A percentile compares a stretch with the other conserved stretches of the same genome.
These are phyloP conservation scores for Dicaeum eximium DNA, from an alignment of 2,113 vertebrate species.

Conservation along the genomic window DNA sequence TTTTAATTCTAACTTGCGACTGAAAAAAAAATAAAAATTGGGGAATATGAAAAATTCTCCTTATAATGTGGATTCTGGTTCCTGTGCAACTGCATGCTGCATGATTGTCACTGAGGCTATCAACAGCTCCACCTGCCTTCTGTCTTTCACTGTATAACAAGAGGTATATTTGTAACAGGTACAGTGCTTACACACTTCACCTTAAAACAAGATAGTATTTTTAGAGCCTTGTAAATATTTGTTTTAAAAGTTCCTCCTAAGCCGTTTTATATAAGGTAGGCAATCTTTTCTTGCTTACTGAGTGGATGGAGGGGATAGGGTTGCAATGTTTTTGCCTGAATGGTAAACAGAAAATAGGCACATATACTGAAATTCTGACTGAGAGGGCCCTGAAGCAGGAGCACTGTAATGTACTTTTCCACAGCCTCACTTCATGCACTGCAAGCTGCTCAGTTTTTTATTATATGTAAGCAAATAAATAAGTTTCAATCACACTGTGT, in stretches of 20 bases:
- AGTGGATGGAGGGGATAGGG: not conserved
- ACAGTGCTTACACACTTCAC: not conserved
- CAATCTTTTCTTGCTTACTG: slow-evolving; percentile 1
- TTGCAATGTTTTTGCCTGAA: slow-evolving; percentile 20
- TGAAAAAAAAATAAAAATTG: not conserved
- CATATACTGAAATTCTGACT: not conserved
- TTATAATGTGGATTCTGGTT: not conserved
- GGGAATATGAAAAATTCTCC: not conserved
- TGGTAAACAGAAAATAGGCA: slow-evolving; percentile 41
- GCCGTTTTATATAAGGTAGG: not conserved
- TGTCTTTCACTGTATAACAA: not conserved
- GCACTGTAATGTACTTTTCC: slow-evolving; percentile 54
- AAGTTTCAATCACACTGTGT: slow-evolving; percentile 22
- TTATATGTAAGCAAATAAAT: slow-evolving; percentile 58
- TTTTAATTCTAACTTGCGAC: slow-evolving; percentile 30
- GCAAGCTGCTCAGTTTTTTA: slow-evolving; percentile 39
- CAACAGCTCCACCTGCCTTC: slow-evolving; percentile 10
- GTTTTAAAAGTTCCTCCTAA: not conserved
- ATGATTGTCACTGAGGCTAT: not conserved
- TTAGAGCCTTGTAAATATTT: slow-evolving; percentile 25
- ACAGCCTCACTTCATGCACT: slow-evolving; percentile 60
- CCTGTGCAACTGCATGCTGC: not conserved
- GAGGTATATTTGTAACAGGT: slow-evolving; percentile 1
- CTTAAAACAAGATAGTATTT: slow-evolving; percentile 28
- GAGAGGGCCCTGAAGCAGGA: slow-evolving; percentile 20